Evolutionary conservation across 2,113 vertebrate genomes (phyloP), one percentile per base, ranked within the genome.

Genomic region (Thalassoma bifasciatum): DNA sequence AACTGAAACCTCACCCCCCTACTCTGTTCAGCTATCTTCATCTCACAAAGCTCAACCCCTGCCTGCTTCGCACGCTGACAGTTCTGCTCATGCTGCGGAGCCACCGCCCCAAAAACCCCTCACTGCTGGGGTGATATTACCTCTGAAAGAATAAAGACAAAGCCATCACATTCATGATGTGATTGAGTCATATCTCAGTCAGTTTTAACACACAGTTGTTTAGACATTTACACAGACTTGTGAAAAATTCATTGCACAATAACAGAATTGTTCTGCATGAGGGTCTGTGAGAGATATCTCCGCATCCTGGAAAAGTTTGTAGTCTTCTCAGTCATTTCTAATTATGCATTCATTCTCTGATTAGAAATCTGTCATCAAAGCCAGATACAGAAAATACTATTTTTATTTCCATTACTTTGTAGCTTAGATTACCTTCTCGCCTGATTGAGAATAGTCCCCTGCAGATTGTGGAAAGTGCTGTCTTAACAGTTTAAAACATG

Each of bases 131-230:
- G 72, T 72, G 70, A 61, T 88, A 86, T 73, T 46, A 79, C 40
- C 70, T 75, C 44, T 54, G 58, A 84, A 84, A 66, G 75, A 82
- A 82, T 84, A 83, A 85, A 88, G 53, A 75, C 66, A n/a, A 71
- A 49, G 47, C 66, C 59, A 66, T 81, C 60, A 38, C 66, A 84
- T 91, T 91, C 50, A 87, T 73, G 78, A 74, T 77, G 82, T 88
- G 82, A 93, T 92, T 89, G 87, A 92, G 84, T 86, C 71, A 12
- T 91, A 89, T 85, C 80, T 92, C 85, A 89, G 72, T 85, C 57
- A 30, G 30, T 81, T 93, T 92, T 92, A 92, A 75, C 78, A 75
- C 30, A 4, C 47, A 42, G 37, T 57, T 79, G 74, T 78, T 53
- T 70, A 64, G 91, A 93, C 88, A 74, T 93, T 91, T 93, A 92